A percentile compares a stretch with the other conserved stretches of the same genome.
Conservation (phyloP, 2,888 invertebrate species). For the Halictus ligatus region DNA sequence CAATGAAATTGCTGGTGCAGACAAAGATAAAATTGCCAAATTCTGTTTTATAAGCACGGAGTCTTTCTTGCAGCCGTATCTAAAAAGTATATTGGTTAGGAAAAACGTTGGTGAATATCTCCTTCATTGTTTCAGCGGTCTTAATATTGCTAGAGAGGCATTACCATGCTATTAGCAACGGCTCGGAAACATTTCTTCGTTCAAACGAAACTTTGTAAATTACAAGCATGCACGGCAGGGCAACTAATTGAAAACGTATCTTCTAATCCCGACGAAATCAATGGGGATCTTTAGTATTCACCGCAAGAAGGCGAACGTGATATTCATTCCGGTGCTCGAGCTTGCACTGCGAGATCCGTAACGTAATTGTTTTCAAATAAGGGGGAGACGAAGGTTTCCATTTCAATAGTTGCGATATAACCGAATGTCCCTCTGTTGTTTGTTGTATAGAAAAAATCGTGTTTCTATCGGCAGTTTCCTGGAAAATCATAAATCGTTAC, state of each 20-base stretch:
- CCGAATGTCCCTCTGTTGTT: not conserved
- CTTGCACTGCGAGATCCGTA: not conserved
- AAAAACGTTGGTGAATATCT: not conserved
- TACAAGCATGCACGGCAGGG: not conserved
- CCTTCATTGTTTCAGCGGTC: not conserved
- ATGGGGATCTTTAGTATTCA: constrained; percentile 14
- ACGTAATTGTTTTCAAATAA: constrained; percentile 27
- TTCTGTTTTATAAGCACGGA: not conserved
- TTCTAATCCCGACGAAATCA: constrained; percentile 3
- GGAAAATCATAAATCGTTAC: not conserved
- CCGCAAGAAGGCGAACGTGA: constrained; percentile 16
- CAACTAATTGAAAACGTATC: constrained; percentile 19
- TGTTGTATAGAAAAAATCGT: not conserved
- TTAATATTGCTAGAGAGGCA: not conserved
- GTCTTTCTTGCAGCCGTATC: not conserved
- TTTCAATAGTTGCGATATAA: not conserved
- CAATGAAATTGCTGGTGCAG: not conserved
- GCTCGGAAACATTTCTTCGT: not conserved
- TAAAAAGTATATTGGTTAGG: not conserved
- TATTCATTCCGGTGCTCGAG: not conserved
- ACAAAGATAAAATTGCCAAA: not conserved
- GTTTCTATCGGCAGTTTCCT: not conserved
- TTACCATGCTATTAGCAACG: not conserved
- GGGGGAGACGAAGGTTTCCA: not conserved
- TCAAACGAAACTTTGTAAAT: not conserved